phyloP scores from a whole-genome alignment of 2,113 vertebrate genomes.

The Phyllostomus hastatus region DNA sequence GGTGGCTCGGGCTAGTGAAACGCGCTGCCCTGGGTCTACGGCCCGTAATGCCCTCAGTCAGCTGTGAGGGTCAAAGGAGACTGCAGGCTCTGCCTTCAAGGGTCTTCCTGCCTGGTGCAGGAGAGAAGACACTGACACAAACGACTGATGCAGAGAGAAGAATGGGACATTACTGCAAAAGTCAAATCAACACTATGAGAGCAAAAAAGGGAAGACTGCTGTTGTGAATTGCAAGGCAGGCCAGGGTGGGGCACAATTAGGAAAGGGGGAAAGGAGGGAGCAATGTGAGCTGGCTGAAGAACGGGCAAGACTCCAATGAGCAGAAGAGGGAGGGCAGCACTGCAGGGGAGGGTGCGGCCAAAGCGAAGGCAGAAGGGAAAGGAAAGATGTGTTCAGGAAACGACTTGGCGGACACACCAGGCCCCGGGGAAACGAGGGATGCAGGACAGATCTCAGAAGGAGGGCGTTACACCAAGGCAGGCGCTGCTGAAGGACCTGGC shows the following conservation, averaged over 20 bases:
- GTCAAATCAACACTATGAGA: not conserved
- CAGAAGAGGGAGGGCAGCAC: conserved; percentile 17
- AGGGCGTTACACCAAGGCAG: conserved; percentile 3
- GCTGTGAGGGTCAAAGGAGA: conserved; percentile 8
- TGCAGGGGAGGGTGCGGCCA: not conserved
- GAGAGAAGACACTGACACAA: conserved; percentile 29
- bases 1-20: conserved; percentile 10
- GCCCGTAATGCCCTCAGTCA: not conserved
- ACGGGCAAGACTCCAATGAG: conserved; percentile 19
- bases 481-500: not conserved
- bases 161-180: not conserved
- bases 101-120: not conserved
- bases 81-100: conserved; percentile 9
- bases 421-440: not conserved
- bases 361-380: not conserved
- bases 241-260: not conserved
- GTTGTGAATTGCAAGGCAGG: not conserved
- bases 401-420: not conserved
- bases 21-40: not conserved
- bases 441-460: conserved; percentile 9
- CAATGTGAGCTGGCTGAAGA: not conserved
- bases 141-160: not conserved
- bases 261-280: not conserved
- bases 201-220: conserved; percentile 8
- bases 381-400: not conserved